Evolutionary conservation across 2,113 vertebrate genomes (phyloP), one percentile per base, ranked within the genome.

Genomic region (Mandrillus leucophaeus): DNA sequence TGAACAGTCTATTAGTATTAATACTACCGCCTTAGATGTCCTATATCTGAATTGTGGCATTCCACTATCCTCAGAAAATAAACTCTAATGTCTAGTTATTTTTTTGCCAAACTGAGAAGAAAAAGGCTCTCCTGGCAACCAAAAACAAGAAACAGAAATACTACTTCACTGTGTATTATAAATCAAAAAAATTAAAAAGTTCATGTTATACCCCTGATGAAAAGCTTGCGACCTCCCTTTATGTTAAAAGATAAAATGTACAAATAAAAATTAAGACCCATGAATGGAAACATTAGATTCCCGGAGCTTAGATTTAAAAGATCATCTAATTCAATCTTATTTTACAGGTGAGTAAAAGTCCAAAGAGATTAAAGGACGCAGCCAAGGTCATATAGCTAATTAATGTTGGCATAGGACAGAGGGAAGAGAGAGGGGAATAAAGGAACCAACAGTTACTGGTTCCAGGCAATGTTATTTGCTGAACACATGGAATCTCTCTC

Each of bases 71-170:
- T 89, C 64, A 76, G 13, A 72, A 87, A 97, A 95, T 52, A 97
- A 97, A 96, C 18, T 95, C 93, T 86, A 8, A 97, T 16, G 57
- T 48, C 87, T 96, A 88, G 61, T 86, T 88, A 96, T 97, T 97
- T 95, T 93, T 50, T 92, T 93, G 50, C 68, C 91, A 93, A 96
- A 81, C 40, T 59, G 55, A 96, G 35, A 83, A 88, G n/a, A 30
- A 96, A 96, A 98, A 92, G 88, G 76, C 93, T 98, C 70, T 88
- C 93, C 40, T 75, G 0, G 0, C 88, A 68, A 80, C 70, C 97
- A 97, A 98, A 95, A 97, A 82, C 98, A 96, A 96, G 84, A 95
- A 98, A 94, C 64, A 97, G 88, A 96, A 75, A 93, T 81, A 59
- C 86, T 82, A 96, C 96, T 82, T 96, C 64, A 97, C 66, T 97